These are phyloP conservation scores for Malacoctenus gilli DNA, from an alignment of 2,797 vertebrate species.

Conservation along the genomic window DNA sequence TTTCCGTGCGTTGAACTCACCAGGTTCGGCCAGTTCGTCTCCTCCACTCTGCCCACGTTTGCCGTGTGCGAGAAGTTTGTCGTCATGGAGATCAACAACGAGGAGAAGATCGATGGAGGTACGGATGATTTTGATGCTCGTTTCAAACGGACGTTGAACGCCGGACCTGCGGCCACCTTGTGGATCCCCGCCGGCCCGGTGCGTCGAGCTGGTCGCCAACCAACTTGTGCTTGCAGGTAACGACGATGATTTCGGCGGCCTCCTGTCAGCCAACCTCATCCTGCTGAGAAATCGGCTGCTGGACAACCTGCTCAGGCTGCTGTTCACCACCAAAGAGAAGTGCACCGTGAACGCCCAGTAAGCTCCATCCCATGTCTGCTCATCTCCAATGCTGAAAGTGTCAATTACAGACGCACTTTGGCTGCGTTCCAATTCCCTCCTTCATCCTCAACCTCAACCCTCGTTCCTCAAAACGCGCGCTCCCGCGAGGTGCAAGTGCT, in stretches of 20 bases:
- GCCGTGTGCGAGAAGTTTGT: slow-evolving; percentile 99
- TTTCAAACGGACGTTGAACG: not conserved
- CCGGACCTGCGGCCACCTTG: no score
- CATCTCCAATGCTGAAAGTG: no score
- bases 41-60: slow-evolving; percentile 95
- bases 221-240: slow-evolving; percentile 76
- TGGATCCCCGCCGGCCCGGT: no score
- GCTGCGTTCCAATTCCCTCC: no score
- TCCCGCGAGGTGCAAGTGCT: no score
- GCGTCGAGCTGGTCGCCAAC: no score
- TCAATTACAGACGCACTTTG: no score
- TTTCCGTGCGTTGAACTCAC: not conserved
- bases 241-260: slow-evolving; percentile 94
- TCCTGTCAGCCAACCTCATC: slow-evolving; percentile 93
- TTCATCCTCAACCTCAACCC: no score
- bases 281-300: slow-evolving; percentile 93
- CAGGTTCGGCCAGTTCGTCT: slow-evolving; percentile 98
- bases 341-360: slow-evolving; percentile 92
- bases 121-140: not conserved
- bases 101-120: slow-evolving; percentile 95
- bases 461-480: no score
- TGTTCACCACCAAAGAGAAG: slow-evolving; percentile 95
- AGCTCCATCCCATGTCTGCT: slow-evolving; percentile 59
- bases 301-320: slow-evolving; percentile 91
- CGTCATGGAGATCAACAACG: slow-evolving; percentile 94